Conservation (phyloP, 2,888 invertebrate species). For the Pseudeuparius sepicola region DNA sequence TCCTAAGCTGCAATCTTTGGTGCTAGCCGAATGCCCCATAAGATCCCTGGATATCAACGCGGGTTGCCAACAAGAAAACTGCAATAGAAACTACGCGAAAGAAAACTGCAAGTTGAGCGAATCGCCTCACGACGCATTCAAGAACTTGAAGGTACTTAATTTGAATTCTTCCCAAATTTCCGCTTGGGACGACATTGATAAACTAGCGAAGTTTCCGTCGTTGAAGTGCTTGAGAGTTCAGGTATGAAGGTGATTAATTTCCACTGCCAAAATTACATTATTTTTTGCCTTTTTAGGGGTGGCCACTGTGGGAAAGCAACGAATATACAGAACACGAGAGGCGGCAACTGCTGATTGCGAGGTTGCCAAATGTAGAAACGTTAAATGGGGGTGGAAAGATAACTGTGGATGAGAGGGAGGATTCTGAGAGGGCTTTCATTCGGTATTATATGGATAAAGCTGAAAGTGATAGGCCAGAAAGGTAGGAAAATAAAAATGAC, state of each 20-base stretch:
- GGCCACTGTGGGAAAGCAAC: slow-evolving; percentile 64
- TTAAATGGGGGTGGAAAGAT: slow-evolving; percentile 86
- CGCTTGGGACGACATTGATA: slow-evolving; percentile 85
- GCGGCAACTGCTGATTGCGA: slow-evolving; percentile 75
- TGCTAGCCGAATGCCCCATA: slow-evolving; percentile 79
- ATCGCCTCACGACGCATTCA: slow-evolving; percentile 53
- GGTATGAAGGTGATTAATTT: slow-evolving; percentile 37
- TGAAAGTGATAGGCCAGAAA: slow-evolving; percentile 69
- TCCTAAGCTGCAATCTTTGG: slow-evolving; percentile 73
- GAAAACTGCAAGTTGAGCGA: slow-evolving; percentile 30
- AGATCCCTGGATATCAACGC: slow-evolving; percentile 40
- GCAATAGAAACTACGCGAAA: slow-evolving; percentile 19
- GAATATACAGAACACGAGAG: slow-evolving; percentile 85
- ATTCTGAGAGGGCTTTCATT: slow-evolving; percentile 88
- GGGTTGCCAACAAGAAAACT: slow-evolving; percentile 18
- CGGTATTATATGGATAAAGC: slow-evolving; percentile 85
- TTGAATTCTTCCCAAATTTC: slow-evolving; percentile 74
- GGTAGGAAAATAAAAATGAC: slow-evolving; percentile 40
- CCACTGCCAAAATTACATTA: neutral
- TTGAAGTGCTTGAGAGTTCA: slow-evolving; percentile 77
- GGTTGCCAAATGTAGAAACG: slow-evolving; percentile 74
- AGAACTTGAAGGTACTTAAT: slow-evolving; percentile 67
- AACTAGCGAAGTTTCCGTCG: slow-evolving; percentile 71
- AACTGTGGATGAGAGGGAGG: slow-evolving; percentile 75
- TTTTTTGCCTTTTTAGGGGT: slow-evolving; percentile 42